phyloP scores from a whole-genome alignment of 2,888 invertebrate species.

The Cerastis rubricosa region DNA sequence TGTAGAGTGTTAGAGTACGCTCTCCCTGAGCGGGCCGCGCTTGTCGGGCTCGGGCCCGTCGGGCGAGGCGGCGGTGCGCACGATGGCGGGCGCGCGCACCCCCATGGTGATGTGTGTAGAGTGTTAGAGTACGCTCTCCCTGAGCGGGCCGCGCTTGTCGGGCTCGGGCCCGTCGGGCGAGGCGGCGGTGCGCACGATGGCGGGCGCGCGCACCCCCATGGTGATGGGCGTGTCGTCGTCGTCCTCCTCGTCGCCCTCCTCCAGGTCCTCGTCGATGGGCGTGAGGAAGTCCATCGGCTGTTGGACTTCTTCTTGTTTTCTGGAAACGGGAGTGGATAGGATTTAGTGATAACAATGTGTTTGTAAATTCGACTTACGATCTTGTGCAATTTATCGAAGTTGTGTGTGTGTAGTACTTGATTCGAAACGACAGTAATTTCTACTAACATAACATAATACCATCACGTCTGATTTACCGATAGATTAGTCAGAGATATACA shows the following conservation, averaged over 20 bases:
- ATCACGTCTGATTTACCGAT: no score
- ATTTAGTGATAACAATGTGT: not conserved
- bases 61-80: constrained; percentile 94
- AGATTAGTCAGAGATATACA: no score
- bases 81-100: constrained; percentile 93
- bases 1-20: constrained; percentile 91
- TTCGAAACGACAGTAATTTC: not conserved
- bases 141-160: no score
- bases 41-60: no score
- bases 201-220: constrained; percentile 92
- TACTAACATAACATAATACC: not conserved
- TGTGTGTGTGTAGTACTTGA: not conserved
- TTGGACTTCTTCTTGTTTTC: constrained; percentile 91
- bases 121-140: constrained; percentile 93
- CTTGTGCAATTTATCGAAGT: not conserved
- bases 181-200: constrained; percentile 95
- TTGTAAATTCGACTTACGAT: not conserved
- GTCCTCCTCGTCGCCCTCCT: constrained; percentile 94
- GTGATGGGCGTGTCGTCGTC: constrained; percentile 93
- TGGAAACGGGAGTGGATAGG: constrained; percentile 56
- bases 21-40: no score
- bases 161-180: no score
- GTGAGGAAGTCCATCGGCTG: constrained; percentile 93
- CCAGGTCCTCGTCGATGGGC: constrained; percentile 95
- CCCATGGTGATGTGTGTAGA: no score